These are phyloP conservation scores for Gallinago solitaria DNA, from an alignment of 2,797 vertebrate species.

Conservation along the genomic window DNA sequence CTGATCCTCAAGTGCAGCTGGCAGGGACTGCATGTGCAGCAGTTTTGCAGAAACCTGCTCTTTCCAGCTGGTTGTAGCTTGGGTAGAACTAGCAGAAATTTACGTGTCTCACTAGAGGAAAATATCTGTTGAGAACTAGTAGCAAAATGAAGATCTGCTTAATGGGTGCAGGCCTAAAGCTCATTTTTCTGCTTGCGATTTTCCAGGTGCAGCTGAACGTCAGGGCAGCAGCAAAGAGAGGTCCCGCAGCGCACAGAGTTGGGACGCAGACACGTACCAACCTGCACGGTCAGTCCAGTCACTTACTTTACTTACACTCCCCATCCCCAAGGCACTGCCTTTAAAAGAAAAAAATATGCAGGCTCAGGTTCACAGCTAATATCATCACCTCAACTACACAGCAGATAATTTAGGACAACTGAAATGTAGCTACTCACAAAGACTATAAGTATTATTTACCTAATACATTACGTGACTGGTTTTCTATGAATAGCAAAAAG, in stretches of 20 bases:
- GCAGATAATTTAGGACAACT: neutral
- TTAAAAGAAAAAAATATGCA: neutral
- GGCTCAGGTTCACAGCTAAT: neutral
- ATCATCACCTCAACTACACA: neutral
- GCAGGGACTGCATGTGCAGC: neutral
- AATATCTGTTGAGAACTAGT: neutral
- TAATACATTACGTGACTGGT: neutral
- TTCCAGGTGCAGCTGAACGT: neutral
- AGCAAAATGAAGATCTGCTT: neutral
- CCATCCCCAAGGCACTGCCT: neutral
- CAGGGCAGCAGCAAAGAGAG: neutral
- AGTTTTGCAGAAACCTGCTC: neutral
- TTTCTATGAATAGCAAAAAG: neutral
- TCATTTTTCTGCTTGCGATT: rapidly evolving
- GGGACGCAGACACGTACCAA: neutral
- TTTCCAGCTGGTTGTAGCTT: neutral
- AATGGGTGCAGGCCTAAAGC: neutral
- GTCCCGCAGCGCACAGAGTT: rapidly evolving
- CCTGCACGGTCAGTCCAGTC: neutral
- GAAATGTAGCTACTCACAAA: neutral
- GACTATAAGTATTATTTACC: neutral
- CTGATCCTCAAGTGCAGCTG: rapidly evolving
- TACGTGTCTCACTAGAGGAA: neutral
- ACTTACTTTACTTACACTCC: neutral
- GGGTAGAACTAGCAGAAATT: neutral